Base-by-base conservation (phyloP, 2,113 vertebrate species). In the Antennarius striatus region DNA sequence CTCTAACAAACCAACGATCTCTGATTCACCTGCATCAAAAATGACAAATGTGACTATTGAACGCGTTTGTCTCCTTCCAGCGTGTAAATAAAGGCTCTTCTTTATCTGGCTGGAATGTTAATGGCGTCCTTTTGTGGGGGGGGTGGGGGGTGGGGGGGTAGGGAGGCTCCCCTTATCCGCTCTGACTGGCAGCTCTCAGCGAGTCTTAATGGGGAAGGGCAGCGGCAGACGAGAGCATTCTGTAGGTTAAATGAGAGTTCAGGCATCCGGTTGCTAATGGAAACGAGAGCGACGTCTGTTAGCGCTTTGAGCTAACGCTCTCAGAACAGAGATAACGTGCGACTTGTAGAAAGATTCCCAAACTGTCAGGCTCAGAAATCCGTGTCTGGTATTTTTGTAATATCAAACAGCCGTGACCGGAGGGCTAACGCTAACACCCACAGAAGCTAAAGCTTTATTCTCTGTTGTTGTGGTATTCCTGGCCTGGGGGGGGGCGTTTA, bases 91-190 rank as follows among this genome's bases (percentile, higher is more conserved):
- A 22, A 22, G 43, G 63, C 57, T 62, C 67, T 55, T 65, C 77
- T 60, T 73, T 81, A 67, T 28, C 52, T 57, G 63, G 30, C 71
- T 80, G 88, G 88, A 90, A 88, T 90, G 86, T 91, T 89, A 90
- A 86, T 85, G 75, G 76, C 59, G 75, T 77, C 83, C 83, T 54
- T 85, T 82, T 22, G 22, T 22, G 22, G 22, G 22, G 22, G 22
- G 22, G 22, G 22, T 22, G 22, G 22, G 1, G 22, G 22, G 22
- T 1, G 22, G 22, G 22, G 22, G 1, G 22, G 2, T 22, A 22
- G 22, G 22, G 22, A 22, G 22, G 22, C 1, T 22, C 22, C 22
- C 22, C 22, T 22, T 22, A 22, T 22, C 22, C 83, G 49, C 66
- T 56, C 68, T 72, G 80, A 85, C 73, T 73, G 82, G 69, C 73